Base-by-base conservation (phyloP, 2,113 vertebrate genomes). In the Marcusenius ussheri region DNA sequence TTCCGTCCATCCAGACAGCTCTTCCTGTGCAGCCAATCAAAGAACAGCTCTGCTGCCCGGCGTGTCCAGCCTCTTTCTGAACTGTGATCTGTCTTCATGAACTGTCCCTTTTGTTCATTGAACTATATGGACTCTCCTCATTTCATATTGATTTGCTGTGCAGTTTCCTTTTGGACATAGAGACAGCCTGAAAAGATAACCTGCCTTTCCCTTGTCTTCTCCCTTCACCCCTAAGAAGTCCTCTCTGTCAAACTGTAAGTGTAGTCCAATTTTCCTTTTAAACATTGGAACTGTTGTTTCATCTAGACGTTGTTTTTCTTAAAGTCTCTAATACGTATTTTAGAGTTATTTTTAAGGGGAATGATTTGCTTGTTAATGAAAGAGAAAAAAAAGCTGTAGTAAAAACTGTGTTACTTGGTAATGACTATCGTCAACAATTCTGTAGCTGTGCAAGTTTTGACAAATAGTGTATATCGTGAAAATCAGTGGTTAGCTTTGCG, bases 391-490 rank as follows among this genome's bases (percentile, higher is more conserved):
- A 89, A n/a, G 96, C 96, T 97, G 97, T 97, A 97, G 97, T 97
- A 56, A 97, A 97, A 97, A 97, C 96, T 97, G 96, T 97, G 96
- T 97, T 97, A 97, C 96, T 97, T 97, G 96, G 96, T 97, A 96
- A 97, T 97, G 96, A 97, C 96, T 97, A 97, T 97, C 96, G 97
- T 97, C 96, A 95, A 90, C 96, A 97, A 96, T 96, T 97, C 96
- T 97, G 97, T 97, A 97, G 97, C 96, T 97, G 96, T 97, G 97
- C 97, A 97, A 97, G 97, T 97, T 97, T 96, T 97, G 97, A 97
- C 96, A 96, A 97, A 97, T 97, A 97, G 97, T 97, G 97, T 97
- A 97, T 96, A 95, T 97, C 96, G 96, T 97, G 96, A 96, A 97
- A 89, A 96, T 96, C 96, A 97, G 97, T 97, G 97, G 97, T 97